A percentile compares a stretch with the other conserved stretches of the same genome.
Evolutionary conservation across 2,888 invertebrate genomes (phyloP).

Genomic region (Mechanitis messenoides): DNA sequence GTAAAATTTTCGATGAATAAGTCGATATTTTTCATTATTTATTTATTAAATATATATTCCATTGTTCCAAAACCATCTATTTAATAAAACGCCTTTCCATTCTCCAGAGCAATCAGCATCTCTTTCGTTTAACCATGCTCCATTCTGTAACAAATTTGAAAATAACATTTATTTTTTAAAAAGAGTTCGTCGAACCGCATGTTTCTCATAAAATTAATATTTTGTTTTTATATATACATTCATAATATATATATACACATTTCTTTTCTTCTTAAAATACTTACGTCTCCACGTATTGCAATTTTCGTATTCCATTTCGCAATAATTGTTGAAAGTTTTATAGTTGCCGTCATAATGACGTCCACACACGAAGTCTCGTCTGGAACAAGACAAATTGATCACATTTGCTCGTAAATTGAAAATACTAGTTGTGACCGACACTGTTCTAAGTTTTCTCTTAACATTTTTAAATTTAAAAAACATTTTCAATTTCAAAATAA

Average conservation of each 20-base stretch:
- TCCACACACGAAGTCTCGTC: constrained; percentile 44
- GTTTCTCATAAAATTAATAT: neutral
- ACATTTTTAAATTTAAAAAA: too few relatives aligned
- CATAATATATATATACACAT: too few relatives aligned
- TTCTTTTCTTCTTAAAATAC: constrained; percentile 25
- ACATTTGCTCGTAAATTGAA: neutral
- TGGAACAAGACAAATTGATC: constrained; percentile 31
- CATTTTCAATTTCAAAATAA: too few relatives aligned
- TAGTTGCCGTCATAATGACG: constrained; percentile 57
- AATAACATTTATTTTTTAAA: neutral
- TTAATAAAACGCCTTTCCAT: constrained; percentile 20
- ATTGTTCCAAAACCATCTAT: too few relatives aligned
- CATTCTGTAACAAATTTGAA: constrained; percentile 48
- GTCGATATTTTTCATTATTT: too few relatives aligned
- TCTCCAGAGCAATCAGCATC: constrained; percentile 40
- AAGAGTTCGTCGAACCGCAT: neutral
- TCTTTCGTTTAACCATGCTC: constrained; percentile 47
- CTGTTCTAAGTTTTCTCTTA: too few relatives aligned
- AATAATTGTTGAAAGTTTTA: constrained; percentile 54
- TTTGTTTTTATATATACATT: too few relatives aligned
- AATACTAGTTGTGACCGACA: neutral
- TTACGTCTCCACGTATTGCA: constrained; percentile 64
- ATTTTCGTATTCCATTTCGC: constrained; percentile 61
- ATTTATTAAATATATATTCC: too few relatives aligned
- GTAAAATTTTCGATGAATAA: too few relatives aligned